These are phyloP conservation scores for Megalops atlanticus DNA, from an alignment of 2,113 vertebrate species.

Conservation along the genomic window DNA sequence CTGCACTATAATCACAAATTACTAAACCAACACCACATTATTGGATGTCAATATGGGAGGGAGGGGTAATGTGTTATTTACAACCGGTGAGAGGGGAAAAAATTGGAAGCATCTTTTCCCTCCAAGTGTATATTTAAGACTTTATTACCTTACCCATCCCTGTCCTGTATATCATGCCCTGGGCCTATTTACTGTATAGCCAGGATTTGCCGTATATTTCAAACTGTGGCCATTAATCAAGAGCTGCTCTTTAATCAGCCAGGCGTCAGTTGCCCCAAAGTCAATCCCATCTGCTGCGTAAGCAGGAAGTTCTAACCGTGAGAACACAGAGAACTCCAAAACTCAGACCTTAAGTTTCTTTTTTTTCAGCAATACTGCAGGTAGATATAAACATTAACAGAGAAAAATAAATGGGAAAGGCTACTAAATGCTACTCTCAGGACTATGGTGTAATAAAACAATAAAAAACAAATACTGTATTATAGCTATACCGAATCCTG, in stretches of 20 bases:
- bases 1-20: slow-evolving; percentile 15
- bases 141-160: slow-evolving; percentile 9
- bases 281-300: slow-evolving; percentile 10
- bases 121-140: slow-evolving; percentile 3
- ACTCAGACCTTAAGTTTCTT: background rate
- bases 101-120: background rate
- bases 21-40: slow-evolving; percentile 1
- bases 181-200: background rate
- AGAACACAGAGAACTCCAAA: background rate
- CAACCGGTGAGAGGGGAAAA: slow-evolving; percentile 8
- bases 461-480: too few species aligned
- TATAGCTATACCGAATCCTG: too few species aligned
- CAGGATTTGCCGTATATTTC: background rate
- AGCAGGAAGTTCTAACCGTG: background rate
- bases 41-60: background rate
- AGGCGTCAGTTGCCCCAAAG: background rate
- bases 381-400: background rate
- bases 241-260: background rate
- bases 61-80: slow-evolving; percentile 12
- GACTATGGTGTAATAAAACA: background rate
- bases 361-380: background rate
- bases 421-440: slow-evolving; percentile 1
- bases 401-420: background rate
- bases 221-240: slow-evolving; percentile 4
- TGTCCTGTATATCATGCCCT: background rate